Conservation (phyloP, 2,797 vertebrate genomes). For the Pagetopsis macropterus region DNA sequence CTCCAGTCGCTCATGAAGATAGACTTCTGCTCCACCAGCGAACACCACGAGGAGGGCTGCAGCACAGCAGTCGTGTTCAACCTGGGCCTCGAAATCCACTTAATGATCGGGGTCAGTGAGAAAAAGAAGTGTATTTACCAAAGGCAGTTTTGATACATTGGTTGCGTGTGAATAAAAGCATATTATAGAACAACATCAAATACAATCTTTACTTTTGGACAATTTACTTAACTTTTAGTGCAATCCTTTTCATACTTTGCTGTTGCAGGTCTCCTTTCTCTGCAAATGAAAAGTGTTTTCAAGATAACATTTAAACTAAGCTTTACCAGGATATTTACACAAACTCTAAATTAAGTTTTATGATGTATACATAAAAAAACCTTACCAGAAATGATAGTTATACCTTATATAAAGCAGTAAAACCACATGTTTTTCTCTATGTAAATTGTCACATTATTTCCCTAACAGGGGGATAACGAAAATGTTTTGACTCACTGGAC, state of each 20-base stretch:
- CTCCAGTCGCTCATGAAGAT: slow-evolving; percentile 89
- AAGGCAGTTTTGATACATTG: not conserved
- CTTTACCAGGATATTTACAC: not conserved
- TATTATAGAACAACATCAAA: slow-evolving; percentile 8
- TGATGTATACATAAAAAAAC: not conserved
- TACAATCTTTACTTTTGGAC: not conserved
- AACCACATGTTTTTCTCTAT: too few relatives aligned
- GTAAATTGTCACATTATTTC: not conserved
- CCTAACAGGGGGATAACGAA: slow-evolving; percentile 84
- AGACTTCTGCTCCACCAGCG: slow-evolving; percentile 85
- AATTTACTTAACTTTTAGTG: not conserved
- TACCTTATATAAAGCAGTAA: not conserved
- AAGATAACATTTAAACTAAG: not conserved
- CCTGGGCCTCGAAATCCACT: slow-evolving; percentile 78
- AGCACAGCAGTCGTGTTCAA: slow-evolving; percentile 82
- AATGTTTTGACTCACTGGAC: slow-evolving; percentile 88
- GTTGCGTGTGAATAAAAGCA: slow-evolving; percentile 1
- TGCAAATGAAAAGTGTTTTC: not conserved
- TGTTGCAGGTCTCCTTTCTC: not conserved
- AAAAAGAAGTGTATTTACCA: slow-evolving; percentile 1
- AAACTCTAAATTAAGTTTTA: not conserved
- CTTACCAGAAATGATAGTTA: not conserved
- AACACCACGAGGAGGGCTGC: slow-evolving; percentile 86
- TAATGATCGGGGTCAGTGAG: slow-evolving; percentile 89
- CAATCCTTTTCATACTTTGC: not conserved